Evolutionary conservation across 2,888 invertebrate genomes (phyloP).

Genomic region (Epistrophe eligans): DNA sequence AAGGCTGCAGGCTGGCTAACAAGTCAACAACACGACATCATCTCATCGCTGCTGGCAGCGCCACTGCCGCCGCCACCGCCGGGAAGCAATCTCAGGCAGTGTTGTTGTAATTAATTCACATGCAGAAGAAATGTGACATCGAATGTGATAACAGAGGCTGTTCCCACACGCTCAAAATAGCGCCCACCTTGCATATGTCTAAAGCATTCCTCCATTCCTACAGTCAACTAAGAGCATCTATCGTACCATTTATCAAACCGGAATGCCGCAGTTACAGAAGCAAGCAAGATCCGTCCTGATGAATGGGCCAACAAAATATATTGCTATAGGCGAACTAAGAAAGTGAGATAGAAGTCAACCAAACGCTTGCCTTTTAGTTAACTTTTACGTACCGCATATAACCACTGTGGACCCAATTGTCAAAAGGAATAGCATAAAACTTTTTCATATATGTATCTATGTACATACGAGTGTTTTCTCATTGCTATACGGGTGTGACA

Average conservation of each 20-base stretch:
- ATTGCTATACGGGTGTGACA: too few species aligned
- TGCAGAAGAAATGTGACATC: slow-evolving; percentile 67
- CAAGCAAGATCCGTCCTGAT: slow-evolving; percentile 54
- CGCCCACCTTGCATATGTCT: slow-evolving; percentile 41
- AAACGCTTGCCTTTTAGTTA: slow-evolving; percentile 42
- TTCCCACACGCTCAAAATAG: slow-evolving; percentile 63
- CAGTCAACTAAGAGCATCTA: slow-evolving; percentile 34
- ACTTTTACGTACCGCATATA: neutral
- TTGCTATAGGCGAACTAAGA: neutral
- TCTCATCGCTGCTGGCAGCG: neutral
- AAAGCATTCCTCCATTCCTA: slow-evolving; percentile 1
- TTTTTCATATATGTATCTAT: neutral
- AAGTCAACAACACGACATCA: slow-evolving; percentile 50
- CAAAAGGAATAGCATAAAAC: neutral
- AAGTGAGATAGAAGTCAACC: slow-evolving; percentile 27
- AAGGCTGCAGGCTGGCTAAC: slow-evolving; percentile 44
- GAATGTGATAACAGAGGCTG: slow-evolving; percentile 71
- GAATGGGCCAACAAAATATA: slow-evolving; percentile 43
- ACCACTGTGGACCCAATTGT: neutral
- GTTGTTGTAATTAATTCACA: slow-evolving; percentile 66
- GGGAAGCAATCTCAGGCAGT: neutral
- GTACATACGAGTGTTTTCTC: too few species aligned
- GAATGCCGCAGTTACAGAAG: slow-evolving; percentile 62
- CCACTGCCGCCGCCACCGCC: neutral
- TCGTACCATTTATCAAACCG: slow-evolving; percentile 71